A percentile compares a stretch with the other conserved stretches of the same genome.
phyloP scores from a whole-genome alignment of 2,888 invertebrate genomes.

The Strigamia maritima region DNA sequence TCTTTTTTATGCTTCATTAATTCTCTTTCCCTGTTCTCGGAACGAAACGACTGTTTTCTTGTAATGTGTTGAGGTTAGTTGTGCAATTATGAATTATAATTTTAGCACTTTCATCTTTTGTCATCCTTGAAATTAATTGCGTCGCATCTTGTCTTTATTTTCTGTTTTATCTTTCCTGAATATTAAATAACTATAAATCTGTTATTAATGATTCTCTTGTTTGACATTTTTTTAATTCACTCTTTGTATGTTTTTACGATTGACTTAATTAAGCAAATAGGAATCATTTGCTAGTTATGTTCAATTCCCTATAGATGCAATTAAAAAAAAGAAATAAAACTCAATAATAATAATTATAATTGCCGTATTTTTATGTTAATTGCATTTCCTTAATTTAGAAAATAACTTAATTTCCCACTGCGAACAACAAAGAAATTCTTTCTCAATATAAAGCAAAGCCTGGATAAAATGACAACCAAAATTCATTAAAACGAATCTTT shows the following conservation, averaged over 20 bases:
- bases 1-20: slow-evolving; percentile 3
- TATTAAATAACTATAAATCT: not conserved
- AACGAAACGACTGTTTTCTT: not conserved
- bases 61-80: not conserved
- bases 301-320: not conserved
- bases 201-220: not conserved
- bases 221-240: not conserved
- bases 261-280: not conserved
- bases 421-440: not conserved
- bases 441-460: not conserved
- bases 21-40: not conserved
- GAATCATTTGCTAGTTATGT: not conserved
- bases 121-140: not conserved
- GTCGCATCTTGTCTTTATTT: not conserved
- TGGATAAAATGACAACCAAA: not conserved
- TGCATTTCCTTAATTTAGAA: not conserved
- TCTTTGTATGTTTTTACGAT: not conserved
- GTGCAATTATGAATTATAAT: slow-evolving; percentile 1
- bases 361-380: not conserved
- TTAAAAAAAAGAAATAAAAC: not conserved
- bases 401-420: not conserved
- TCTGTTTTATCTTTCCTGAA: not conserved
- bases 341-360: not conserved
- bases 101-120: not conserved
- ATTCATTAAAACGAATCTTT: slow-evolving; percentile 15